Percentiles rank a stretch among this genome's conserved stretches.
These are phyloP conservation scores for Arbacia lixula DNA, from an alignment of 53 echinoderm and acorn worm genomes.

Conservation along the genomic window DNA sequence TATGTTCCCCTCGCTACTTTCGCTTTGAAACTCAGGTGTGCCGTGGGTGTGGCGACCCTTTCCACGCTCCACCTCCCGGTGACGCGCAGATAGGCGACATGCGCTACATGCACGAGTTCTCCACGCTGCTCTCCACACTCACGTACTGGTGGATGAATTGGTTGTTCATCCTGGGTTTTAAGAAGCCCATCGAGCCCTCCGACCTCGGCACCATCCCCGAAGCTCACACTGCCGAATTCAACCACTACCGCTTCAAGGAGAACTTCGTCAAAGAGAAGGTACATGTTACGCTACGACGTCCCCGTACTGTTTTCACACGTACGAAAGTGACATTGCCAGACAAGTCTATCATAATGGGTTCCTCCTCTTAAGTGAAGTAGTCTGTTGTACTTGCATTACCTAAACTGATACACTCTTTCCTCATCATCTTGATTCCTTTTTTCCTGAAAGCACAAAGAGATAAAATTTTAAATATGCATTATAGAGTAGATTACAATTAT, in stretches of 20 bases:
- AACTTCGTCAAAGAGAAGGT: conserved; percentile 81
- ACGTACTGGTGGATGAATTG: conserved; percentile 96
- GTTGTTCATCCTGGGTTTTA: conserved; percentile 80
- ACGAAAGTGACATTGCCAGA: too few relatives aligned
- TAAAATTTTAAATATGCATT: too few relatives aligned
- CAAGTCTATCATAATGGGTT: too few relatives aligned
- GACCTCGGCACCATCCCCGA: conserved; percentile 88
- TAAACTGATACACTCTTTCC: too few relatives aligned
- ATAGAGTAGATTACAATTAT: too few relatives aligned
- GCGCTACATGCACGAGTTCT: conserved; percentile 77
- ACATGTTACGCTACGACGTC: not conserved
- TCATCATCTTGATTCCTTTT: too few relatives aligned
- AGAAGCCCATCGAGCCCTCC: conserved; percentile 71
- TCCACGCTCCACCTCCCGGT: conserved; percentile 24
- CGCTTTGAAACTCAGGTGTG: not conserved
- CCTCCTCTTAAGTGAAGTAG: too few relatives aligned
- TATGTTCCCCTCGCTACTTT: not conserved
- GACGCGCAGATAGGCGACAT: conserved; percentile 75
- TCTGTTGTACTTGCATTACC: too few relatives aligned
- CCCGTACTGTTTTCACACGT: too few relatives aligned
- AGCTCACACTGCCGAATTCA: conserved; percentile 74
- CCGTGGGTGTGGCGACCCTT: conserved; percentile 21
- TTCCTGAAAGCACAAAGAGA: too few relatives aligned
- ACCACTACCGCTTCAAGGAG: conserved; percentile 68
- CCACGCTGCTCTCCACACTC: conserved; percentile 70